Evolutionary conservation across 1,140 invertebrate species (phyloP).

Genomic region (Oncopodura yosiiana): DNA sequence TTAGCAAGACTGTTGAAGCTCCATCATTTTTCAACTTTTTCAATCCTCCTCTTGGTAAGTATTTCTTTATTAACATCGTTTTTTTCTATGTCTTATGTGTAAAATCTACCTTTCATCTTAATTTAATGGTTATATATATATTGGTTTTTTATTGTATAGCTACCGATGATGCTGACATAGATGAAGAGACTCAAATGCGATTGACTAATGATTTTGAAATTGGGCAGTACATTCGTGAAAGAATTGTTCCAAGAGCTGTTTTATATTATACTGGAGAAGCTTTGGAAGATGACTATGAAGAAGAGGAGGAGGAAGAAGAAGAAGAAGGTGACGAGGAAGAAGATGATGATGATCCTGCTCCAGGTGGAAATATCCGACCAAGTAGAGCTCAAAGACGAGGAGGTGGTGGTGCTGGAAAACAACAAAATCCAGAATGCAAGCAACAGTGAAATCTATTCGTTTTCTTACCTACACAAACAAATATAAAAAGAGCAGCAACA

Average conservation of each 20-base stretch:
- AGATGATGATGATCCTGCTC: slow-evolving; percentile 20
- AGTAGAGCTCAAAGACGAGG: slow-evolving; percentile 1
- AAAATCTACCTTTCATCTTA: not conserved
- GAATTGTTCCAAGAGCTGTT: slow-evolving; percentile 83
- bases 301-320: slow-evolving; percentile 33
- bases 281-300: slow-evolving; percentile 27
- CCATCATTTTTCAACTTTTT: slow-evolving; percentile 99
- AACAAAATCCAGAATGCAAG: slow-evolving; percentile 29
- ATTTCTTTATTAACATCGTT: not conserved
- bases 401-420: slow-evolving; percentile 5
- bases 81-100: not conserved
- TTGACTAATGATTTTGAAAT: slow-evolving; percentile 90
- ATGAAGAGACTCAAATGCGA: slow-evolving; percentile 63
- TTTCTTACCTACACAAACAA: not conserved
- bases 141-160: slow-evolving; percentile 37
- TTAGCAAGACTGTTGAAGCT: slow-evolving; percentile 85
- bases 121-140: not conserved
- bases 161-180: slow-evolving; percentile 55
- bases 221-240: slow-evolving; percentile 91
- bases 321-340: slow-evolving; percentile 26
- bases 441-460: slow-evolving; percentile 25
- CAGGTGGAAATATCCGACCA: not conserved
- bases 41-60: slow-evolving; percentile 63
- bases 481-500: not conserved
- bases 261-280: slow-evolving; percentile 75